These are phyloP conservation scores for Thelaira solivaga DNA, from an alignment of 2,888 invertebrate genomes.

Conservation along the genomic window DNA sequence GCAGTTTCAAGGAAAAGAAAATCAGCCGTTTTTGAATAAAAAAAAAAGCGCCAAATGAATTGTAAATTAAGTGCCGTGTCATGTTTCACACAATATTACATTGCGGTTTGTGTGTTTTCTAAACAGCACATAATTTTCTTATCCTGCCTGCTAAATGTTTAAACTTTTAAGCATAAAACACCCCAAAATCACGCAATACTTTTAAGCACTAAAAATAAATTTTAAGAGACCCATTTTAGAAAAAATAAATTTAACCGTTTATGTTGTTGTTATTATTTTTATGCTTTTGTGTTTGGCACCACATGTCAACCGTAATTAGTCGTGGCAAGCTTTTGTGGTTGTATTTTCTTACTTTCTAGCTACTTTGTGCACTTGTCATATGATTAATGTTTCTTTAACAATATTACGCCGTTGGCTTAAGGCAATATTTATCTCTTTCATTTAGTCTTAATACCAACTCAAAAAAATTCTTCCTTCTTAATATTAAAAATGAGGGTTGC, in stretches of 20 bases:
- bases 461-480: no score
- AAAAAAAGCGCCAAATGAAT: slow-evolving; percentile 69
- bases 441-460: neutral
- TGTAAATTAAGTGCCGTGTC: slow-evolving; percentile 73
- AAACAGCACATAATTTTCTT: slow-evolving; percentile 35
- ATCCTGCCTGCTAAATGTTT: slow-evolving; percentile 49
- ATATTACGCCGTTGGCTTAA: slow-evolving; percentile 46
- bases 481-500: neutral
- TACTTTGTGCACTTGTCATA: slow-evolving; percentile 66
- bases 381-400: slow-evolving; percentile 67
- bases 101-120: slow-evolving; percentile 49
- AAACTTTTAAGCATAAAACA: slow-evolving; percentile 56
- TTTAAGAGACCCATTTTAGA: slow-evolving; percentile 44
- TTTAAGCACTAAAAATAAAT: slow-evolving; percentile 26
- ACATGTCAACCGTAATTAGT: slow-evolving; percentile 73
- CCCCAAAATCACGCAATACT: slow-evolving; percentile 55
- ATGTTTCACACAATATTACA: slow-evolving; percentile 70
- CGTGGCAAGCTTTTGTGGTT: slow-evolving; percentile 40
- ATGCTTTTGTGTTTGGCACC: slow-evolving; percentile 68
- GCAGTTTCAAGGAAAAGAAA: slow-evolving; percentile 19
- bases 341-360: slow-evolving; percentile 6
- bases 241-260: slow-evolving; percentile 34
- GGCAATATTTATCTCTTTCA: slow-evolving; percentile 44
- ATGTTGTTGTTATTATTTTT: slow-evolving; percentile 2
- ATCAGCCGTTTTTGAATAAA: slow-evolving; percentile 45